These are phyloP conservation scores for Spisula solida DNA, from an alignment of 2,888 invertebrate genomes.

Conservation along the genomic window DNA sequence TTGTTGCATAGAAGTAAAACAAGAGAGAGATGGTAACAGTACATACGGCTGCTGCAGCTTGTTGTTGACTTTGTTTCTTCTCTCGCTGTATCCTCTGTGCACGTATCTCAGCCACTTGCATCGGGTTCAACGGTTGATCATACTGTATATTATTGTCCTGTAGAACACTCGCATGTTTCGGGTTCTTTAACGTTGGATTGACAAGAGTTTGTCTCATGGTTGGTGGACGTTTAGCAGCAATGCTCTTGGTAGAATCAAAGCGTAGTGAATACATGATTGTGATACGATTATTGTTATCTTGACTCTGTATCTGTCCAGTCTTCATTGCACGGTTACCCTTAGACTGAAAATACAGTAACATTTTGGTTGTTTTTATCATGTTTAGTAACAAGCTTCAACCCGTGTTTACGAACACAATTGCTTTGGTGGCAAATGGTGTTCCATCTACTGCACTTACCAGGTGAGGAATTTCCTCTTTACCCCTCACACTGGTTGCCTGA, in stretches of 20 bases:
- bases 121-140: slow-evolving; percentile 94
- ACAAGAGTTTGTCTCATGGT: slow-evolving; percentile 93
- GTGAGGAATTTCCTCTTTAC: no score
- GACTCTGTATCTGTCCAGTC: slow-evolving; percentile 92
- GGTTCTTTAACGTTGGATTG: slow-evolving; percentile 92
- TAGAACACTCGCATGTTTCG: slow-evolving; percentile 94
- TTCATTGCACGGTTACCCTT: slow-evolving; percentile 92
- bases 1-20: no score
- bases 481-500: not conserved
- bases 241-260: slow-evolving; percentile 93
- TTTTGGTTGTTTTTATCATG: no score
- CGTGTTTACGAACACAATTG: no score
- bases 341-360: slow-evolving; percentile 87
- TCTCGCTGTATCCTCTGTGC: slow-evolving; percentile 95
- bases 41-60: slow-evolving; percentile 72
- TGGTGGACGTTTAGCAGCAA: slow-evolving; percentile 89
- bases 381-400: no score
- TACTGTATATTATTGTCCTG: slow-evolving; percentile 94
- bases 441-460: no score
- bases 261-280: slow-evolving; percentile 91
- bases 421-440: no score
- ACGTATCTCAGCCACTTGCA: slow-evolving; percentile 89
- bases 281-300: slow-evolving; percentile 93
- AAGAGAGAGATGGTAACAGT: no score
- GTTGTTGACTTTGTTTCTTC: slow-evolving; percentile 80